Evolutionary conservation across 2,113 vertebrate genomes (phyloP), one percentile per base, ranked within the genome.

Genomic region (Eretmochelys imbricata): DNA sequence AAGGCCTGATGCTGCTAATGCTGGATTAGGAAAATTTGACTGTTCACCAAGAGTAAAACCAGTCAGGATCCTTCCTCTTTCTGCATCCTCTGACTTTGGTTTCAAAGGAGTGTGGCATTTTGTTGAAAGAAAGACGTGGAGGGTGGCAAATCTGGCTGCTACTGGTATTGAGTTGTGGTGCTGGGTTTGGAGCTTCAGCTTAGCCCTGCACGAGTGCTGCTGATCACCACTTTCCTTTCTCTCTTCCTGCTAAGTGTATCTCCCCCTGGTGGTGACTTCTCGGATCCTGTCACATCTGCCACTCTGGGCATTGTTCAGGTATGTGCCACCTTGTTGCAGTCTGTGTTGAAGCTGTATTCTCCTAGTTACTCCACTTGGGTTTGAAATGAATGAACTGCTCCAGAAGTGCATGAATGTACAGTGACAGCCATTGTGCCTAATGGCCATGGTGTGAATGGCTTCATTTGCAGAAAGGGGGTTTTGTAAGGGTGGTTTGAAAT

Each of bases 241-340:
- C 14, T 91, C 87, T 97, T 96, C 92, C 49, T 82, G 55, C 88
- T 82, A 98, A 99, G 99, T 93, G 99, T 99, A 42, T 99, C 99
- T 62, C 99, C 99, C 57, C 99, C 99, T 97, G 99, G 99, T 97
- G 99, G 99, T 96, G 99, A 99, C 97, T 99, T 99, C 98, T 99
- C 99, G 76, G 99, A 99, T 96, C 99, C 99, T 19, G 99, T 99
- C 90, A 99, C 99, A 72, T 99, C 99, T 95, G 99, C 99, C 93
- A 99, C 99, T 5, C 98, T 99, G 91, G 99, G 99, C 95, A 99
- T 99, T 82, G 99, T 99, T 83, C 99, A 99, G 98, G 98, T 99
- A 97, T 0, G 91, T 93, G 75, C 27, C 75, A 54, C 4, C 80
- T 51, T 0, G 0, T 19, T 38, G 78, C 53, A 90, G 89, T 46